A percentile compares a stretch with the other conserved stretches of the same genome.
Conservation (phyloP, 2,113 vertebrate genomes). For the Cyrtonyx montezumae region DNA sequence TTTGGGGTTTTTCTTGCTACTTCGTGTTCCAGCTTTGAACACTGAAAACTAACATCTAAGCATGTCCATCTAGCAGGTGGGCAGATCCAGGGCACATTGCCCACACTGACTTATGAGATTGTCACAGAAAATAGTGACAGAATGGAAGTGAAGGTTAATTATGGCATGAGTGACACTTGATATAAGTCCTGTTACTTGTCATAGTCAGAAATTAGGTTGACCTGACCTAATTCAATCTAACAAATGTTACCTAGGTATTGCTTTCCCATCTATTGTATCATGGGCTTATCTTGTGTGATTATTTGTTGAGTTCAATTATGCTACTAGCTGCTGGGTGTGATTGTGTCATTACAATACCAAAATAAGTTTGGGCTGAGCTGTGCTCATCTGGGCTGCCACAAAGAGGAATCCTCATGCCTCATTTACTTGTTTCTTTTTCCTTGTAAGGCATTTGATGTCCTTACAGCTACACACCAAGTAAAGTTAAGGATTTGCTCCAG, state of each 20-base stretch:
- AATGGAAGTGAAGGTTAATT: neutral
- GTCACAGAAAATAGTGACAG: neutral
- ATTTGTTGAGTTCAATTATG: neutral
- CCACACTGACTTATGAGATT: neutral
- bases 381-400: neutral
- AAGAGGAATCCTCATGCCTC: neutral
- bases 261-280: neutral
- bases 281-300: neutral
- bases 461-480: accelerated
- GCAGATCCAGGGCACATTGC: neutral
- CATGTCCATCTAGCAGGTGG: neutral
- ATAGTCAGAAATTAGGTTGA: neutral
- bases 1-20: too few species aligned
- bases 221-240: neutral
- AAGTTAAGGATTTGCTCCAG: neutral
- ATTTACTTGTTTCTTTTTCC: neutral
- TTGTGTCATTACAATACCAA: accelerated
- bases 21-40: neutral
- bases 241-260: neutral
- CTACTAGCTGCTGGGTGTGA: neutral
- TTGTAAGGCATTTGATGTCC: neutral
- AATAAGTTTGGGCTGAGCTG: neutral
- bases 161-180: accelerated
- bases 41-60: neutral
- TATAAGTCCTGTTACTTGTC: neutral